Conservation (phyloP, 2,888 invertebrate species). For the Neoscelio sp. region DNA sequence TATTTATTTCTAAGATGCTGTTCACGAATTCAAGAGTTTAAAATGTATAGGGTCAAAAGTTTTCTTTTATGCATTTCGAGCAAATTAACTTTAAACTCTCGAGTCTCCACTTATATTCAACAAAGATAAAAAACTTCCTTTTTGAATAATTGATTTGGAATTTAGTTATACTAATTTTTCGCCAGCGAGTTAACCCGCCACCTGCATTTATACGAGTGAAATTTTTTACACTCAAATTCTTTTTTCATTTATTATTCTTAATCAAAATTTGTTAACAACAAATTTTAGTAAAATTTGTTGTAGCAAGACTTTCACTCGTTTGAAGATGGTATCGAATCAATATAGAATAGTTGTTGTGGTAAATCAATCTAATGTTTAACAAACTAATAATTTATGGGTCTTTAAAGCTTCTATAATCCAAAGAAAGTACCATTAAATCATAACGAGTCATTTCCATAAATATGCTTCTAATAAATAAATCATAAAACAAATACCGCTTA, state of each 20-base stretch:
- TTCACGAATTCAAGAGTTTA: background rate
- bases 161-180: background rate
- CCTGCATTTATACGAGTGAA: too few species aligned
- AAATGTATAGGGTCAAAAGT: slow-evolving; percentile 1
- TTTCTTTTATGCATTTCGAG: background rate
- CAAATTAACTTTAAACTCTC: background rate
- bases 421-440: slow-evolving; percentile 5
- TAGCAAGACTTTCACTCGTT: too few species aligned
- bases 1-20: background rate
- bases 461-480: slow-evolving; percentile 3
- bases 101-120: background rate
- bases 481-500: slow-evolving; percentile 12
- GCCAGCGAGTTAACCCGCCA: background rate
- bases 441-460: slow-evolving; percentile 7
- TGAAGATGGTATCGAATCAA: too few species aligned
- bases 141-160: slow-evolving; percentile 1
- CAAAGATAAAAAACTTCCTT: background rate
- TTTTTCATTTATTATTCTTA: too few species aligned
- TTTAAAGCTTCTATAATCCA: background rate
- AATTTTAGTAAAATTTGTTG: too few species aligned
- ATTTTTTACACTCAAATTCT: too few species aligned
- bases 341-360: too few species aligned
- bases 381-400: background rate
- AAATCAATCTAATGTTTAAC: slow-evolving; percentile 4
- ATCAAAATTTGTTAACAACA: too few species aligned